Evolutionary conservation across 2,113 vertebrate genomes (phyloP).

Genomic region (Calypte anna): DNA sequence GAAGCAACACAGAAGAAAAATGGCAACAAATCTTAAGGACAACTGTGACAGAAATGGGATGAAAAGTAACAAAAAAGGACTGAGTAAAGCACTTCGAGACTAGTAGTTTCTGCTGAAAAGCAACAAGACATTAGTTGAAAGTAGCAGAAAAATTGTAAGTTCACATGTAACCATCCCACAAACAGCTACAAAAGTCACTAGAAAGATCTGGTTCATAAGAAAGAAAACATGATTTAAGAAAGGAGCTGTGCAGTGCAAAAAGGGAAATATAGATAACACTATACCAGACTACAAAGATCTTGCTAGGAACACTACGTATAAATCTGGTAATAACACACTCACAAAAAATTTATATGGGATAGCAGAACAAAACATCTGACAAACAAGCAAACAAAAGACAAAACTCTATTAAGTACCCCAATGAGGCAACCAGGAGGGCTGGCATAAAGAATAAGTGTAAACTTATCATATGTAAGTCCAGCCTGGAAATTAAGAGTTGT

Average conservation of each 20-base stretch:
- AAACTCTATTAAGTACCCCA: neutral
- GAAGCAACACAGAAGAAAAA: neutral
- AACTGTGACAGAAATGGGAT: neutral
- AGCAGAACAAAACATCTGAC: neutral
- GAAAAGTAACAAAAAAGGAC: neutral
- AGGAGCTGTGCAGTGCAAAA: neutral
- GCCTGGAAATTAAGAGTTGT: neutral
- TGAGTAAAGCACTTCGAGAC: neutral
- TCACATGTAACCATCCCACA: neutral
- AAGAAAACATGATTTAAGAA: neutral
- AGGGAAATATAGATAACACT: neutral
- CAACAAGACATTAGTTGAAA: neutral
- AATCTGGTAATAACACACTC: neutral
- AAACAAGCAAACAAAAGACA: neutral
- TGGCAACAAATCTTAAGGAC: neutral
- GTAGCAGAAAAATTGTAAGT: neutral
- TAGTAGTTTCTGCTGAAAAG: neutral
- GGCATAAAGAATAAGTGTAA: neutral
- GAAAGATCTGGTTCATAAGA: neutral
- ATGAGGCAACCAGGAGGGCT: neutral
- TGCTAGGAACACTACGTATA: neutral
- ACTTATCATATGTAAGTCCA: neutral
- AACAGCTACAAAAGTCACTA: neutral
- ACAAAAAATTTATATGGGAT: neutral
- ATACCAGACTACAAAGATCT: rapidly evolving